Evolutionary conservation across 1,140 invertebrate genomes (phyloP), one percentile per base, ranked within the genome.

Genomic region (Vanessa atalanta): DNA sequence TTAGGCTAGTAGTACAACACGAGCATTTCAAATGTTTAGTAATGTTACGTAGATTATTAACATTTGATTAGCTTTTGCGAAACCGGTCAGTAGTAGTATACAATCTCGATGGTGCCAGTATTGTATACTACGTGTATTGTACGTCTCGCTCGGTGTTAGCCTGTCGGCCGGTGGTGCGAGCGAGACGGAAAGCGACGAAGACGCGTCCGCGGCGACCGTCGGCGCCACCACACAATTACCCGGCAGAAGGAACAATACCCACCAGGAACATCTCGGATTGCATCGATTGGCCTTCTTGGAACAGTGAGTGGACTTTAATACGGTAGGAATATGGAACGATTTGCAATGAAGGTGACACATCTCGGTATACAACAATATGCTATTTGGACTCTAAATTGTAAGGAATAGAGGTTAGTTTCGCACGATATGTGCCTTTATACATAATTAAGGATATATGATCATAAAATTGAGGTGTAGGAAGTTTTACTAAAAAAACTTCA

Each of bases 151-250:
- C 86, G 82, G 66, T 88, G 79, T 83, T 79, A 91, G 89, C 80
- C 77, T 86, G 73, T 85, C 87, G 8, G 80, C 77, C 66, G 86
- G 76, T 11, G 87, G 87, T 86, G 89, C 84, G 83, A 91, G 89
- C 82, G 90, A 91, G 86, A 91, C 89, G 73, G 89, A 92, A 75
- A 92, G 88, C 71, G 89, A 91, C 77, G 89, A 91, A 50, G 90
- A 92, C 68, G 66, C 87, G 47, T 89, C 87, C 20, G 83, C 87
- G 31, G 78, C 84, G 1, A 85, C 84, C 2, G 84, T 78, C 47
- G 86, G 83, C 55, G 82, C 79, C 47, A 70, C 70, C 16, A 12
- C 79, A 9, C 83, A 85, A 37, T 75, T 80, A 13, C 79, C 83
- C n/a, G 79, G 83, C 6, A 48, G 88, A 9, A 72, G 86, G 71